Evolutionary conservation across 2,888 invertebrate genomes (phyloP), one percentile per base, ranked within the genome.

Genomic region (Phymatocera aterrima): DNA sequence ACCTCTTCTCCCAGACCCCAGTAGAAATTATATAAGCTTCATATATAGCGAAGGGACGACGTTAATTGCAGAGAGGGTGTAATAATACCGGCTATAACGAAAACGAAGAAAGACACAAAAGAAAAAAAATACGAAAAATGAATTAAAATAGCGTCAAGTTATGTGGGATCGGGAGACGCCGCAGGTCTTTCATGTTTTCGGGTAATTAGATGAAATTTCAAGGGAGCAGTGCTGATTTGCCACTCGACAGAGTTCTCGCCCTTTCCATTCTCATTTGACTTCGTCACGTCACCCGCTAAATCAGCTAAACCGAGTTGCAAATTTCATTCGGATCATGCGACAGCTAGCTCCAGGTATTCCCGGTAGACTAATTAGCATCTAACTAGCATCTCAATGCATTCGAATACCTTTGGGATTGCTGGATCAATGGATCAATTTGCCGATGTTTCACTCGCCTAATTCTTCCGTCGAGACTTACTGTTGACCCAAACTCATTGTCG

Each of bases 301-400:
- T 72, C 72, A 48, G 15, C 31, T 51, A 34, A 34, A 31, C 72
- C n/a, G 31, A 31, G 72, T 34, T 51, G 72, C 48, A 21, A 72
- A 72, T 72, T 72, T 51, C 31, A 72, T 72, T 72, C 31, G 48
- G 18, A 51, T 48, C 31, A 72, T 51, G 72, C 51, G 48, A 72
- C 72, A 51, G 72, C 34, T 48, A 34, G 34, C 18, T 31, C 2
- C 31, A 28, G 51, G 72, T 51, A 51, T 72, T 51, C 72, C 72
- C 34, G 34, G 21, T 34, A 31, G 72, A 72, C 51, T 72, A 51
- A 72, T 72, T 51, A 72, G 72, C 72, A 72, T 72, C 72, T 51
- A 51, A 72, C 72, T 48, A 72, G 51, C 51, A 72, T 72, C 72
- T 51, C 72, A 72, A 72, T 72, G 72, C 72, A 72, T 34, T 51